Base-by-base conservation (phyloP, 1,140 invertebrate genomes). In the Akabosia matsudoensis region DNA sequence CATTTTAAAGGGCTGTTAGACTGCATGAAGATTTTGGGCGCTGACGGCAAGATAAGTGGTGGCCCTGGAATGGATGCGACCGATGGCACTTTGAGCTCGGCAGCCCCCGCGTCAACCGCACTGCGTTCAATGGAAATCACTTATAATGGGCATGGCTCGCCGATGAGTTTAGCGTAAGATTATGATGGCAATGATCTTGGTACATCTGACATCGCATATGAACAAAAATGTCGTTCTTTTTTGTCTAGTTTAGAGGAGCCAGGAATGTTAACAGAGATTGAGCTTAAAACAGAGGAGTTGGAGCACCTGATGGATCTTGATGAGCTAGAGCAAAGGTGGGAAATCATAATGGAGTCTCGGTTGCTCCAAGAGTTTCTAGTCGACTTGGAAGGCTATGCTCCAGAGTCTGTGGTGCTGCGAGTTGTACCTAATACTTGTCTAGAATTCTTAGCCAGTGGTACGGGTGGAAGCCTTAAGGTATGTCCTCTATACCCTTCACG, bases 1-100 rank as follows among this genome's bases (percentile, higher is more conserved):
- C n/a, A 74, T 13, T 33, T 78, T 16, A 78, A 73, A 71, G 37
- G 54, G 7, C 33, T 78, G 4, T 54, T 78, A 30, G 74, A 78
- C 1, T 78, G 67, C 54, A 30, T 78, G 14, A 78, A 78, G 33
- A 73, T 52, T 37, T 61, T 77, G n/a, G 24, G 51, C 2, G 30
- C 52, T 13, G 76, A 77, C 14, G 31, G 71, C 16, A 72, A 72
- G 24, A 7, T 14, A 3, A n/a, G 61, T 13, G 28, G 28, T 7
- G 28, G 1, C 4, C 1, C 24, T 1, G 22, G 10, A 10, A 30
- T 13, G 10, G 28, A 7, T 22, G 61, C 14, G 28, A n/a, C 54
- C 13, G 30, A 30, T 31, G 61, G 30, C 4, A 13, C 28, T 30
- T 3, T 7, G 22, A 22, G 3, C 26, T 4, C 54, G 28, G 61